phyloP scores from a whole-genome alignment of 2,888 invertebrate genomes.

The Patella caerulea region DNA sequence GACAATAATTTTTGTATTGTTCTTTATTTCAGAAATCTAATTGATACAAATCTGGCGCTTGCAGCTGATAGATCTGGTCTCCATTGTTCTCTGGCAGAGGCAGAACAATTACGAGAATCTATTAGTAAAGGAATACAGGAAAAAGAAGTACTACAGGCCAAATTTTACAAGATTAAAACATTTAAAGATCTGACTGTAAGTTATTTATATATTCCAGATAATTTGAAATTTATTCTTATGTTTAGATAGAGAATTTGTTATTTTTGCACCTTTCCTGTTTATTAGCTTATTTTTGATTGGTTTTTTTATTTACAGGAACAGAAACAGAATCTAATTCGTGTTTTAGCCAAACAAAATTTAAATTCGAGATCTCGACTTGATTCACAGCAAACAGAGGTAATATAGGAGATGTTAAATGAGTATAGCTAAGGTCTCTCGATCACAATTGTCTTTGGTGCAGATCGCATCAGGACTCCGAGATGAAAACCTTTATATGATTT shows the following conservation, averaged over 20 bases:
- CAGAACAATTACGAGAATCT: slow-evolving; percentile 43
- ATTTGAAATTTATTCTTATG: background rate
- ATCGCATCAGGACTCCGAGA: background rate
- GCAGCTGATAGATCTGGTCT: slow-evolving; percentile 45
- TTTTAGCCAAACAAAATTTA: slow-evolving; percentile 58
- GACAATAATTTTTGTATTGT: background rate
- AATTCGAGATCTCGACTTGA: slow-evolving; percentile 52
- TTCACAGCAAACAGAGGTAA: slow-evolving; percentile 53
- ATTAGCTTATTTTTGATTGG: background rate
- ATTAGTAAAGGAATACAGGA: slow-evolving; percentile 47
- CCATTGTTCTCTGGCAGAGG: slow-evolving; percentile 41
- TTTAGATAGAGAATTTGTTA: background rate
- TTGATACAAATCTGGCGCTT: slow-evolving; percentile 51
- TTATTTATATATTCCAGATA: background rate
- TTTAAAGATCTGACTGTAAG: slow-evolving; percentile 61
- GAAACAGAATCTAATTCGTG: slow-evolving; percentile 59
- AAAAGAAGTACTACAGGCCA: slow-evolving; percentile 53
- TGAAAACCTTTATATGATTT: background rate
- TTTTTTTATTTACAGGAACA: slow-evolving; percentile 48
- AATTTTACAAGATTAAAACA: slow-evolving; percentile 62
- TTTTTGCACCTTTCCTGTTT: background rate
- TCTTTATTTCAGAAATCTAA: slow-evolving; percentile 38
- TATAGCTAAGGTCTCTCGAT: too few relatives aligned
- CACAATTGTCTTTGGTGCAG: too few relatives aligned
- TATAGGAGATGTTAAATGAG: too few relatives aligned